Evolutionary conservation across 2,113 vertebrate species (phyloP).

Genomic region (Orientallactaga bullata): DNA sequence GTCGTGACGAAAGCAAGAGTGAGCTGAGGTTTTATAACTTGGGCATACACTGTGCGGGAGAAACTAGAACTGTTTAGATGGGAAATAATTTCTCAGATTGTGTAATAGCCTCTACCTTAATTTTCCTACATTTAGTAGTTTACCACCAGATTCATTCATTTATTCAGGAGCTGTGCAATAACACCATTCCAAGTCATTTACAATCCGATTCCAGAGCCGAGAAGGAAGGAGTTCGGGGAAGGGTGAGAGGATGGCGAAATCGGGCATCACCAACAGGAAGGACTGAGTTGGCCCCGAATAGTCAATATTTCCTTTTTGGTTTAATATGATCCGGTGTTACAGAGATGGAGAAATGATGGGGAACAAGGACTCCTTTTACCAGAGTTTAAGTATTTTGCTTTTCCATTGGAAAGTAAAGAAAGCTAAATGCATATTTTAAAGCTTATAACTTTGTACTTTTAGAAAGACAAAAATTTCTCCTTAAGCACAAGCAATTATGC

Average conservation of each 20-base stretch:
- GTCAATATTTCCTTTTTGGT: conserved; percentile 62
- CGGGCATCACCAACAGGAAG: conserved; percentile 25
- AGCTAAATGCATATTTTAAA: conserved; percentile 53
- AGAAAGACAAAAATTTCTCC: conserved; percentile 36
- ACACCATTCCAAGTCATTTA: not conserved
- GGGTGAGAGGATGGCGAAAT: not conserved
- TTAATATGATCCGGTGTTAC: not conserved
- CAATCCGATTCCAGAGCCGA: conserved; percentile 12
- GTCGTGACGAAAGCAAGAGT: not conserved
- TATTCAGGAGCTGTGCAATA: not conserved
- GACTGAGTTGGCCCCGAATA: not conserved
- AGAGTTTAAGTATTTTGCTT: conserved; percentile 51
- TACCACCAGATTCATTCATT: not conserved
- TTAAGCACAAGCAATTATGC: not conserved
- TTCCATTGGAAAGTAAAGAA: conserved; percentile 54
- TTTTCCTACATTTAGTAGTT: conserved; percentile 40
- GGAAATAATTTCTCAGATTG: not conserved
- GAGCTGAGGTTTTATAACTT: not conserved
- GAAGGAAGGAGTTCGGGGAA: not conserved
- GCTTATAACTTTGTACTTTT: conserved; percentile 26
- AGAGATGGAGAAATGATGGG: not conserved
- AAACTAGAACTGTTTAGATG: not conserved
- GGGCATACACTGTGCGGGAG: not conserved
- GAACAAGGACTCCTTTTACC: conserved; percentile 33
- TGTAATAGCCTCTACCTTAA: not conserved